phyloP scores from a whole-genome alignment of 2,797 vertebrate species.

The Lagorchestes hirsutus region DNA sequence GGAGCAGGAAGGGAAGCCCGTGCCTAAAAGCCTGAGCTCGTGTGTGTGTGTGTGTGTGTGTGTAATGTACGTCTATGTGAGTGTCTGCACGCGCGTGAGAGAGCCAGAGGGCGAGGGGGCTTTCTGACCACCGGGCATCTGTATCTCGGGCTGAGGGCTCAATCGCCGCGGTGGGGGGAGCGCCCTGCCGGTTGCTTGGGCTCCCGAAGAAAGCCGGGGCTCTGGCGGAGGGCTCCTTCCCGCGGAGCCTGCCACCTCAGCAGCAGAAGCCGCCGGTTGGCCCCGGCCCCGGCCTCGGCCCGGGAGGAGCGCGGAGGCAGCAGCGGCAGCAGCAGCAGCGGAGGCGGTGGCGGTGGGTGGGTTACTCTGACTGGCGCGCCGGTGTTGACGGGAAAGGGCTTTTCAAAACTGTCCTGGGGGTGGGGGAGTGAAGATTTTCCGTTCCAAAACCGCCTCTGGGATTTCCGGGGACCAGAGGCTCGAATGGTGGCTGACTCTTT shows the following conservation, averaged over 20 bases:
- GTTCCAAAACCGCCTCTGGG: neutral
- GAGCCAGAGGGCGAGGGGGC: neutral
- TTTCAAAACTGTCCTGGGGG: neutral
- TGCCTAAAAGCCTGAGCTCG: neutral
- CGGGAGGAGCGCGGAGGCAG: conserved; percentile 47
- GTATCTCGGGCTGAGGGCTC: neutral
- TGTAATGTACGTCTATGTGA: too few relatives aligned
- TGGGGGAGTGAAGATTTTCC: neutral
- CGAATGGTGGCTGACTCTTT: neutral
- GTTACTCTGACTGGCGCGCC: neutral
- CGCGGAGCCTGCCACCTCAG: neutral
- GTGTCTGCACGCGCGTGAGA: neutral
- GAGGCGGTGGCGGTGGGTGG: neutral
- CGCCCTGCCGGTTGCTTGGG: neutral
- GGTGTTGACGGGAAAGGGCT: neutral
- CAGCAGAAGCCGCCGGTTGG: neutral
- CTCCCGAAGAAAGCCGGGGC: neutral
- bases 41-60: neutral
- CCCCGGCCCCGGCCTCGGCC: neutral
- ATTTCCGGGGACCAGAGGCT: neutral
- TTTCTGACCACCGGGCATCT: neutral
- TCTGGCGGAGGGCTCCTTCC: neutral
- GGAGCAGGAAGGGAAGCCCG: neutral
- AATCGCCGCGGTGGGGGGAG: neutral
- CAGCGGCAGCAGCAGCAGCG: neutral